Evolutionary conservation across 2,888 invertebrate species (phyloP).

Genomic region (Axea sp.): DNA sequence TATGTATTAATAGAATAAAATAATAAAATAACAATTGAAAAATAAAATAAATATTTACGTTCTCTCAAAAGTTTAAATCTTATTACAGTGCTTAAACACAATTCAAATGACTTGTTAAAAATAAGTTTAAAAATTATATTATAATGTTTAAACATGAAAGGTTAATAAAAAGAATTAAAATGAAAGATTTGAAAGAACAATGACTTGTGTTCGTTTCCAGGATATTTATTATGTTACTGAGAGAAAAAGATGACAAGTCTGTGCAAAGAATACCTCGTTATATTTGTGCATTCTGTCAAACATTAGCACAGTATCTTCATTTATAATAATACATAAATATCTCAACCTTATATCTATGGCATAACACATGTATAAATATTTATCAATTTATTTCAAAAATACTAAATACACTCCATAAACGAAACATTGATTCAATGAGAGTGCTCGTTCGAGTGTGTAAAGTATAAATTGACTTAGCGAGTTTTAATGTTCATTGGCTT

Average conservation of each 20-base stretch:
- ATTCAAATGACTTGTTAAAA: too few relatives aligned
- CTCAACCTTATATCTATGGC: slow-evolving; percentile 68
- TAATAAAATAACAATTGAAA: too few relatives aligned
- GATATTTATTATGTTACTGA: slow-evolving; percentile 54
- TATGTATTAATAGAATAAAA: too few relatives aligned
- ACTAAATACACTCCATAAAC: slow-evolving; percentile 39
- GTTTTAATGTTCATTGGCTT: slow-evolving; percentile 37
- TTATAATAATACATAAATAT: slow-evolving; percentile 68
- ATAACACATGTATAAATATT: slow-evolving; percentile 78
- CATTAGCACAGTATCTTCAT: slow-evolving; percentile 62
- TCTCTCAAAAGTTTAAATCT: too few relatives aligned
- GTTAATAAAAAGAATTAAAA: too few relatives aligned
- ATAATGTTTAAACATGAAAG: too few relatives aligned
- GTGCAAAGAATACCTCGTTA: slow-evolving; percentile 48
- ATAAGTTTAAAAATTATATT: too few relatives aligned
- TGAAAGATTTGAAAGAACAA: too few relatives aligned
- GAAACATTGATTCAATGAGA: slow-evolving; percentile 7
- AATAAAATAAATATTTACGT: too few relatives aligned
- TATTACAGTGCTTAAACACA: too few relatives aligned
- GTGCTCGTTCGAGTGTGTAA: slow-evolving; percentile 19
- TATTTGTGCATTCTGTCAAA: slow-evolving; percentile 45
- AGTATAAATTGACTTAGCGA: slow-evolving; percentile 46
- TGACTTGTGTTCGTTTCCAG: too few relatives aligned
- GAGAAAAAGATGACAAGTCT: slow-evolving; percentile 42
- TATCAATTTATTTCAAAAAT: slow-evolving; percentile 55